Conservation (phyloP, 2,888 invertebrate genomes). For the Plebejus anna region DNA sequence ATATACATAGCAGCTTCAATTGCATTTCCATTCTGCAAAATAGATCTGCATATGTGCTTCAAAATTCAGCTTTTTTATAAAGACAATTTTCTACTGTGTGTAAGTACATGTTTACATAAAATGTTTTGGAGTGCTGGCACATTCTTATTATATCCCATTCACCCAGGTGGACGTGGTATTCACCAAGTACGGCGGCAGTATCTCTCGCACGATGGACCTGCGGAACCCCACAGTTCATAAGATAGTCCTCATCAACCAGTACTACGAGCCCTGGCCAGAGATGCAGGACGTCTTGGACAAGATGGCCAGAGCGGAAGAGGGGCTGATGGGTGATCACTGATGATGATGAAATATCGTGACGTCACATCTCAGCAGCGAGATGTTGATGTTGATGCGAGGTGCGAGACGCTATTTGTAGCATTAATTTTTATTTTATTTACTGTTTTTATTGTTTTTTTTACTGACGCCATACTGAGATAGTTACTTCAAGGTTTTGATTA, state of each 20-base stretch:
- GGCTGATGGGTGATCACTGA: constrained; percentile 45
- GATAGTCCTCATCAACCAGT: constrained; percentile 56
- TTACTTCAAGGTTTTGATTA: background rate
- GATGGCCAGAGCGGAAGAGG: constrained; percentile 53
- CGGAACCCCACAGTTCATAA: constrained; percentile 59
- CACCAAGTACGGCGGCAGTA: constrained; percentile 48
- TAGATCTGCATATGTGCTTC: too few species aligned
- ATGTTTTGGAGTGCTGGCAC: background rate
- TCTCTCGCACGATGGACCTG: constrained; percentile 67
- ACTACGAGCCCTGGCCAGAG: constrained; percentile 66
- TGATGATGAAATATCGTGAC: background rate
- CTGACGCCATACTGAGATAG: background rate
- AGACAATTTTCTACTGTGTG: too few species aligned
- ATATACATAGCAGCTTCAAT: too few species aligned
- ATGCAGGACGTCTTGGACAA: constrained; percentile 63
- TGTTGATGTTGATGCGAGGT: too few species aligned
- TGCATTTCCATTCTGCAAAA: too few species aligned
- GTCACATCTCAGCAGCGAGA: too few species aligned
- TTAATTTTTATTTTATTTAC: too few species aligned
- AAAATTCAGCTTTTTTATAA: too few species aligned
- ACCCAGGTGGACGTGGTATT: constrained; percentile 61
- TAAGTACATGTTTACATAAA: too few species aligned
- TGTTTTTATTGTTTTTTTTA: too few species aligned
- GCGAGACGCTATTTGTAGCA: too few species aligned
- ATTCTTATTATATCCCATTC: too few species aligned